Percentiles rank a stretch among this genome's conserved stretches.
phyloP scores from a whole-genome alignment of 2,113 vertebrate genomes.

The Pelusios castaneus region DNA sequence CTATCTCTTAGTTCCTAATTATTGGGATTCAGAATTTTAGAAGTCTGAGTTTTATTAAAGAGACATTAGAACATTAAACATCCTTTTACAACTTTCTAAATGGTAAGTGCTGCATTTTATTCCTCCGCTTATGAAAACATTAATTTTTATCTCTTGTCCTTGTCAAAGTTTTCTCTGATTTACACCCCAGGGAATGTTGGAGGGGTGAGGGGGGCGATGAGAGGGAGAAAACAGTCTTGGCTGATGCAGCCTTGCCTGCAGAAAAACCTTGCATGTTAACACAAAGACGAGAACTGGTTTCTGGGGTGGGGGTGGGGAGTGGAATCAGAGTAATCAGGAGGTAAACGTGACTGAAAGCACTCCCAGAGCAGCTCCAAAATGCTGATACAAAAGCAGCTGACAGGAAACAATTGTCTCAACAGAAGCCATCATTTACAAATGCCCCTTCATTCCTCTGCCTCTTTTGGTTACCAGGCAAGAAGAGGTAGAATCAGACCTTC shows the following conservation, averaged over 20 bases:
- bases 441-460: not conserved
- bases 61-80: not conserved
- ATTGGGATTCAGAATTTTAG: not conserved
- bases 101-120: accelerated
- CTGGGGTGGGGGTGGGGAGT: not conserved
- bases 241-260: not conserved
- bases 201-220: not conserved
- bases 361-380: constrained; percentile 43
- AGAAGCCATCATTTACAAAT: constrained; percentile 7
- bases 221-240: not conserved
- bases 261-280: not conserved
- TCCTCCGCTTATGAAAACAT: not conserved
- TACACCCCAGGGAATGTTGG: not conserved
- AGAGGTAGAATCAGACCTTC: not conserved
- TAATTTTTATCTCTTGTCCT: not conserved
- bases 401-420: constrained; percentile 50
- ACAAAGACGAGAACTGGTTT: constrained; percentile 44
- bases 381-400: constrained; percentile 2
- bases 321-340: not conserved
- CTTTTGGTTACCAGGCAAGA: not conserved
- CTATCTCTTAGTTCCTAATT: not conserved
- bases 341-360: constrained; percentile 45
- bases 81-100: not conserved
- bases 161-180: not conserved
- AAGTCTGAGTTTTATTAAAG: not conserved